Evolutionary conservation across 2,888 invertebrate species (phyloP).

Genomic region (Macrophya annulata): DNA sequence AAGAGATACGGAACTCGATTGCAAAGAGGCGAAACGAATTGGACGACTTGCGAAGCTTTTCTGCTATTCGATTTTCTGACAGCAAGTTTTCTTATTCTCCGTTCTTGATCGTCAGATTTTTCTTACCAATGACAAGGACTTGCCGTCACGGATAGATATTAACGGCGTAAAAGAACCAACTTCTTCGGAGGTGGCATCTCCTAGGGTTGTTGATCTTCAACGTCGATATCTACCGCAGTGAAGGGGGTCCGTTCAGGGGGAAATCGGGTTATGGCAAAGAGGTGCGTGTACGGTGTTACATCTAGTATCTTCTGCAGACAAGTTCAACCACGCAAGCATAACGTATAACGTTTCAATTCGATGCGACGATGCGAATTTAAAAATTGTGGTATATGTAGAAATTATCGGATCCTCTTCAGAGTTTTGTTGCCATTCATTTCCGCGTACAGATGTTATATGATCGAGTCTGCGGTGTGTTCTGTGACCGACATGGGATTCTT

Average conservation of each 20-base stretch:
- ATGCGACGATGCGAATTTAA: conserved; percentile 64
- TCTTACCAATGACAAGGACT: conserved; percentile 23
- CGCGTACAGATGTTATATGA: conserved; percentile 28
- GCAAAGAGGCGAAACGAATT: conserved; percentile 9
- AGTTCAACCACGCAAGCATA: conserved; percentile 40
- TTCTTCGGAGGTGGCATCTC: conserved; percentile 40
- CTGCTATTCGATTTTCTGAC: conserved; percentile 34
- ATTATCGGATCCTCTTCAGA: conserved; percentile 29
- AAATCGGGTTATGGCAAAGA: conserved; percentile 51
- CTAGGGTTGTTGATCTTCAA: conserved; percentile 55
- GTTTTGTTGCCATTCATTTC: conserved; percentile 30
- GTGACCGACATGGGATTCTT: neutral
- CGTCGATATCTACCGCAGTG: conserved; percentile 48
- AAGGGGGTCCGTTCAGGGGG: conserved; percentile 28
- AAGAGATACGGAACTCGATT: conserved; percentile 34
- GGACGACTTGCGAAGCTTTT: neutral
- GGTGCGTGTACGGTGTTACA: conserved; percentile 31
- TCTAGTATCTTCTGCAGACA: conserved; percentile 32
- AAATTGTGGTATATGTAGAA: conserved; percentile 67
- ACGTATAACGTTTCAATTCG: conserved; percentile 69
- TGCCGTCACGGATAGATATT: neutral
- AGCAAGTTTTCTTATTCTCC: neutral
- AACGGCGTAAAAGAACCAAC: neutral
- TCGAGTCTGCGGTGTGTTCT: conserved; percentile 21
- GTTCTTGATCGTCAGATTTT: conserved; percentile 25